Conservation (phyloP, 2,888 invertebrate genomes). For the Nycteola revayana region DNA sequence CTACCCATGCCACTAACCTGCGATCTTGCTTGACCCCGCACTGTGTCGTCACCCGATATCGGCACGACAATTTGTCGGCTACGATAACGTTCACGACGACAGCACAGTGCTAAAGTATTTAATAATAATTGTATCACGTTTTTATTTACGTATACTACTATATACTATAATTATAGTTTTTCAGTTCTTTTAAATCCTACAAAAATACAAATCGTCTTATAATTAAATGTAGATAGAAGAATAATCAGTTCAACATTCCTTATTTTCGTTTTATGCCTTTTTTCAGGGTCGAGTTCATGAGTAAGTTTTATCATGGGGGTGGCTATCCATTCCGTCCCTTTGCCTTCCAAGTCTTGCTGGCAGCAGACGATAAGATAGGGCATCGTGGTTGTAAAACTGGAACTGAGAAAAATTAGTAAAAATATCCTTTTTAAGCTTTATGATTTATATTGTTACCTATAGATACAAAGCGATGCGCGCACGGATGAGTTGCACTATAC, state of each 20-base stretch:
- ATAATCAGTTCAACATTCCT: neutral
- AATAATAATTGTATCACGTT: neutral
- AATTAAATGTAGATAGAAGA: no score
- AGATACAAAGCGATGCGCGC: no score
- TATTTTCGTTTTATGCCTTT: neutral
- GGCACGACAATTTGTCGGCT: no score
- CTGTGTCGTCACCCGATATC: no score
- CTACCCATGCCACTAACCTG: no score
- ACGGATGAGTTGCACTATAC: no score
- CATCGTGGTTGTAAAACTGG: conserved; percentile 41
- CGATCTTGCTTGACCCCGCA: no score
- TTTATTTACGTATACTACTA: neutral
- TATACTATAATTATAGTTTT: neutral
- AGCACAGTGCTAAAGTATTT: no score
- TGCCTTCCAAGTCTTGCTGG: conserved; percentile 78
- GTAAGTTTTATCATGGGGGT: conserved; percentile 90
- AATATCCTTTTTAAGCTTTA: no score
- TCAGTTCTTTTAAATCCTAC: neutral
- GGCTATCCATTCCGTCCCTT: conserved; percentile 87
- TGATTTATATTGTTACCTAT: no score
- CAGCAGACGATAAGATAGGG: conserved; percentile 25
- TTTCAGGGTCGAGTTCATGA: conserved; percentile 96
- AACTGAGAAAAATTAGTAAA: no score
- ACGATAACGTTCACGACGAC: no score
- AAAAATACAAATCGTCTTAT: neutral